These are phyloP conservation scores for Ovibos moschatus DNA, from an alignment of 2,113 vertebrate genomes.

Conservation along the genomic window DNA sequence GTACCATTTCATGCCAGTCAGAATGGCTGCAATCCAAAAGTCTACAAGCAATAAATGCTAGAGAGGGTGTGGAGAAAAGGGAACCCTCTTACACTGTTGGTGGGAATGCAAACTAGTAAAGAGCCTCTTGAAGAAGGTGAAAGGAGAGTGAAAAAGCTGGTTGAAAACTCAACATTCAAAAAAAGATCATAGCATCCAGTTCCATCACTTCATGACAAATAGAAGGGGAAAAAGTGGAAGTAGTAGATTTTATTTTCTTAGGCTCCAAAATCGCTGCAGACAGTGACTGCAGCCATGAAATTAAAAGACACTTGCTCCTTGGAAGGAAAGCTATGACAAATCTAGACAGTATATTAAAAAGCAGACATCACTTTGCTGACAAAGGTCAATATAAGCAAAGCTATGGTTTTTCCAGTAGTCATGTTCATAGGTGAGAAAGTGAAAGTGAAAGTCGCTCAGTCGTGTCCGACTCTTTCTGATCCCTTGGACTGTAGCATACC, in stretches of 20 bases:
- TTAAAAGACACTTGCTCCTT: not conserved
- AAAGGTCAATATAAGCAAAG: not conserved
- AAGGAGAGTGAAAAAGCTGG: not conserved
- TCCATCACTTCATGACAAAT: not conserved
- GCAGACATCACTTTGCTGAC: not conserved
- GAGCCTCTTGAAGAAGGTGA: not conserved
- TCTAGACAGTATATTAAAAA: not conserved
- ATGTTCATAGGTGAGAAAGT: not conserved
- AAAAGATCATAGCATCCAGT: not conserved
- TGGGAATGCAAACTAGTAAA: not conserved
- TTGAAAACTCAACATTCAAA: not conserved
- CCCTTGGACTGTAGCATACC: not conserved
- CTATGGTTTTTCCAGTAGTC: not conserved
- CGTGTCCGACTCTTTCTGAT: accelerated
- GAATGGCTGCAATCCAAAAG: too few species aligned
- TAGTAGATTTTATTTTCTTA: not conserved
- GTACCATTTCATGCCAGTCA: too few species aligned
- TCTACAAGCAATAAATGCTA: too few species aligned
- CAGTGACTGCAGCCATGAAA: not conserved
- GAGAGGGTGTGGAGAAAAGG: too few species aligned
- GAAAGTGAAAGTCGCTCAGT: not conserved
- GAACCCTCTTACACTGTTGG: too few species aligned
- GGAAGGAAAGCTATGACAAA: not conserved
- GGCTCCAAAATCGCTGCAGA: not conserved
- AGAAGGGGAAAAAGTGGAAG: not conserved